Evolutionary conservation across 2,113 vertebrate species (phyloP).

Genomic region (Engystomops pustulosus): DNA sequence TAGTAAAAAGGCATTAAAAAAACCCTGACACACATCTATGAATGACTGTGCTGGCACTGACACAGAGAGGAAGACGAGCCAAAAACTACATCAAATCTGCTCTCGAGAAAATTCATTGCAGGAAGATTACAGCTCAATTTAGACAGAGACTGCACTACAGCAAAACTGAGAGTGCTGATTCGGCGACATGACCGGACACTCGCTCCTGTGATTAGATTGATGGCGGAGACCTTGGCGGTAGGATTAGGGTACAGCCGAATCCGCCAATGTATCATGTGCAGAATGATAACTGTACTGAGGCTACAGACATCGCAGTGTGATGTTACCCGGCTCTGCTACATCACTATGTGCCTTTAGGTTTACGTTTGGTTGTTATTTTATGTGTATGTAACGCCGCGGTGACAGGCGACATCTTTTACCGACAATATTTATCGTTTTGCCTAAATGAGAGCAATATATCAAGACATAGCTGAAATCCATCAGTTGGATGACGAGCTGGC

Average conservation of each 20-base stretch:
- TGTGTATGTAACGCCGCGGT: not conserved
- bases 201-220: conserved; percentile 11
- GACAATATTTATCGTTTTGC: not conserved
- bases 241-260: not conserved
- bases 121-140: conserved; percentile 30
- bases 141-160: not conserved
- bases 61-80: conserved; percentile 20
- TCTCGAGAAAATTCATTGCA: conserved; percentile 48
- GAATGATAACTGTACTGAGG: not conserved
- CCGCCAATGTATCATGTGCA: too few relatives aligned
- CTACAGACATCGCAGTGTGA: too few relatives aligned
- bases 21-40: not conserved
- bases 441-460: not conserved
- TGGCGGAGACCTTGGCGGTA: not conserved
- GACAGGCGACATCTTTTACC: conserved; percentile 4
- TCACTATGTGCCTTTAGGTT: not conserved
- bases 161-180: conserved; percentile 17
- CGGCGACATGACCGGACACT: not conserved
- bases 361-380: not conserved
- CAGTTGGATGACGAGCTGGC: not conserved
- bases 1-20: not conserved
- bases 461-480: not conserved
- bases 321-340: not conserved
- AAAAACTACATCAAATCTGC: conserved; percentile 44
- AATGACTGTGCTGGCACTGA: conserved; percentile 34